phyloP scores from a whole-genome alignment of 2,888 invertebrate species.

The Calliopum simillimum region DNA sequence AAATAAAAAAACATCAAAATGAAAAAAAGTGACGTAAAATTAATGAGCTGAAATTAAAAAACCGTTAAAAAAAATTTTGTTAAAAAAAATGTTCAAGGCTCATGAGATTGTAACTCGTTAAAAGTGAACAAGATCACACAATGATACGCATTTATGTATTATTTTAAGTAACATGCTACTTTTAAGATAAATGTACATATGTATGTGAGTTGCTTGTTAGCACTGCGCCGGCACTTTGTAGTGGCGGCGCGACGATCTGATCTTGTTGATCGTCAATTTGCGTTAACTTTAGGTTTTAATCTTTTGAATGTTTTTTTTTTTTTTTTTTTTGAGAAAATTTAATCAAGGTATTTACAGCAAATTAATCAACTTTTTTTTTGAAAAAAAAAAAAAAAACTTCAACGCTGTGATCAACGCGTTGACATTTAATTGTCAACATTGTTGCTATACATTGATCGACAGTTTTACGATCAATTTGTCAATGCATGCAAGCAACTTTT shows the following conservation, averaged over 20 bases:
- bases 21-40: not conserved
- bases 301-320: too few relatives aligned
- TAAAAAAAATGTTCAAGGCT: constrained; percentile 3
- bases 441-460: constrained; percentile 9
- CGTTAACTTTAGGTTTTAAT: too few relatives aligned
- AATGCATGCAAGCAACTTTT: not conserved
- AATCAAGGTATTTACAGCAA: too few relatives aligned
- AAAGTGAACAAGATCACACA: too few relatives aligned
- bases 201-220: constrained; percentile 55
- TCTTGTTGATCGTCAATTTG: constrained; percentile 1
- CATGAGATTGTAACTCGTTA: not conserved
- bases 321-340: too few relatives aligned
- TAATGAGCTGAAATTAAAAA: not conserved
- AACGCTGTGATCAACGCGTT: not conserved
- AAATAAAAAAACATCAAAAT: not conserved
- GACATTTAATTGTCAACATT: constrained; percentile 2
- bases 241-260: too few relatives aligned
- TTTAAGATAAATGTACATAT: too few relatives aligned
- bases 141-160: too few relatives aligned
- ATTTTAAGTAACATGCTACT: too few relatives aligned
- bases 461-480: constrained; percentile 24
- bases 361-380: too few relatives aligned
- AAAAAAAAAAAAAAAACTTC: too few relatives aligned
- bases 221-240: constrained; percentile 57
- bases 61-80: constrained; percentile 5